Base-by-base conservation (phyloP, 2,797 vertebrate species). In the Hippopotamyrus pictus region DNA sequence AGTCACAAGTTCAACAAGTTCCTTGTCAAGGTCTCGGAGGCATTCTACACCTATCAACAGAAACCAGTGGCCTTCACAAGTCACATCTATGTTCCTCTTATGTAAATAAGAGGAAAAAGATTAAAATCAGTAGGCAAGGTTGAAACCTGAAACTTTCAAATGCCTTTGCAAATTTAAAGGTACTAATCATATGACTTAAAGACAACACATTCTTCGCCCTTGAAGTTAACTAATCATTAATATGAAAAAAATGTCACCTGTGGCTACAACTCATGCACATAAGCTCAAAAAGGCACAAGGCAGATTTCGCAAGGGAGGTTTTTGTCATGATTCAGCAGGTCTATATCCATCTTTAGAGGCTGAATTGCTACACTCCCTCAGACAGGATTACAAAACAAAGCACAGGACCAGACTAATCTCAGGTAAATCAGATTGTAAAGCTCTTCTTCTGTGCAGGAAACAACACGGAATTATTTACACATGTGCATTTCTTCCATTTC, bases 371-470 rank as follows among this genome's bases (percentile, higher is more conserved):
- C n/a, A 84, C 44, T 25, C 48, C 84, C 44, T 33, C 50, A 86
- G 84, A 29, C 50, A 51, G 50, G 84, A 86, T 88, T 62, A 46
- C 57, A 22, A 11, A 44, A 65, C 87, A 87, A 87, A 53, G 51
- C 85, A 7, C 19, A 25, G 22, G 25, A 86, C 25, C 50, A 86
- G 22, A 86, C 84, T 86, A 86, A 86, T 86, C 50, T 86, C 50
- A 33, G 46, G 19, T 86, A 86, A 76, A 86, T 86, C 84, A 33
- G 50, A 86, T 86, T 86, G 50, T 22, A 51, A 11, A 53, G 33
- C n/a, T 84, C 69, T 83, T 79, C 37, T 79, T 46, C 79, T 84
- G 79, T 50, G n/a, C 79, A 84, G 41, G n/a, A 84, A 50, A 83
- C 8, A 48, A 84, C 41, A 84, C 44, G 3, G 44, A 84, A 19